Conservation (phyloP, 2,113 vertebrate species). For the Tyrannus savana region DNA sequence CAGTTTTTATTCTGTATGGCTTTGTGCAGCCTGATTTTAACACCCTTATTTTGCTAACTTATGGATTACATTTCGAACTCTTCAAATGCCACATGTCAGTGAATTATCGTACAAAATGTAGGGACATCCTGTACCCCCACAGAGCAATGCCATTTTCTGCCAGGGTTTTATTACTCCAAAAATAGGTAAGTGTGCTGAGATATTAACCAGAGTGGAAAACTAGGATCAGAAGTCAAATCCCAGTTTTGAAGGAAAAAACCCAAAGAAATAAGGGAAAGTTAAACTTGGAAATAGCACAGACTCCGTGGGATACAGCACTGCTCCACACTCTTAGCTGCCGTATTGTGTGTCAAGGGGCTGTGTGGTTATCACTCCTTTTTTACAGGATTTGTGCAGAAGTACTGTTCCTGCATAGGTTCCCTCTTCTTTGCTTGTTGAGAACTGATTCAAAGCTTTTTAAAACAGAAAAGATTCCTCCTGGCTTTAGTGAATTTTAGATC, state of each 20-base stretch:
- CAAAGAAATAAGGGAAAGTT: not conserved
- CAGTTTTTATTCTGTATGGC: not conserved
- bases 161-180: not conserved
- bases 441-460: constrained; percentile 22
- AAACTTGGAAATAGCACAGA: not conserved
- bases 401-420: not conserved
- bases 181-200: not conserved
- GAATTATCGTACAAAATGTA: not conserved
- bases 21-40: not conserved
- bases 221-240: constrained; percentile 14
- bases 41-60: not conserved
- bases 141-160: not conserved
- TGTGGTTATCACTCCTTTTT: not conserved
- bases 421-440: not conserved
- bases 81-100: not conserved
- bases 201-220: not conserved
- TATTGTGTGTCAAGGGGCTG: not conserved
- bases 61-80: not conserved
- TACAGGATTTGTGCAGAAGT: not conserved
- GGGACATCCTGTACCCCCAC: not conserved
- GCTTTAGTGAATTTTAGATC: constrained; percentile 23
- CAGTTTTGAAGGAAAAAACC: not conserved
- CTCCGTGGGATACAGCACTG: not conserved
- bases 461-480: not conserved
- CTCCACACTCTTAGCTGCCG: not conserved